Percentiles rank a stretch among this genome's conserved stretches.
Conservation (phyloP, 2,113 vertebrate genomes). For the Fregetta grallaria region DNA sequence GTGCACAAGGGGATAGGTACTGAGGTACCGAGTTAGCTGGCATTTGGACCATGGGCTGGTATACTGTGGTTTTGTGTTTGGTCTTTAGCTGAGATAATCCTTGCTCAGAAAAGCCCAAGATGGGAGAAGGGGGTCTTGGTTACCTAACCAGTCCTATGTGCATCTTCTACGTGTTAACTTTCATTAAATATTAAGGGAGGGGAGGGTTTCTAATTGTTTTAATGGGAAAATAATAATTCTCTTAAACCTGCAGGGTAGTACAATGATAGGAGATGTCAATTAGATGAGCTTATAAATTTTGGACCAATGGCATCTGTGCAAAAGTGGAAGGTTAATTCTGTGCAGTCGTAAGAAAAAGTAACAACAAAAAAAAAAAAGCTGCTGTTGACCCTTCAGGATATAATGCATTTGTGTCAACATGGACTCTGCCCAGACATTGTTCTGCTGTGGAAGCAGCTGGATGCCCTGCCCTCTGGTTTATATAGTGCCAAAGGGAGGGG, state of each 20-base stretch:
- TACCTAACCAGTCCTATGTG: background rate
- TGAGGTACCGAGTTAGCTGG: background rate
- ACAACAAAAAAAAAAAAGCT: background rate
- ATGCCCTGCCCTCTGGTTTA: constrained; percentile 60
- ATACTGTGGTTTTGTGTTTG: background rate
- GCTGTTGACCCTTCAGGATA: constrained; percentile 49
- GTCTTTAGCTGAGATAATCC: background rate
- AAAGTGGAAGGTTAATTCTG: constrained; percentile 10
- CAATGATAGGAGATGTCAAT: background rate
- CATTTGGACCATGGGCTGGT: background rate
- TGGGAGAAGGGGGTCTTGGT: background rate
- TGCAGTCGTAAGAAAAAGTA: background rate
- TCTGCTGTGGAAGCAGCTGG: constrained; percentile 70
- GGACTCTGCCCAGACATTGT: constrained; percentile 72
- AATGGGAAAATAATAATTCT: background rate
- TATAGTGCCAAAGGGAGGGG: background rate
- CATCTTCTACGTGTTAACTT: background rate
- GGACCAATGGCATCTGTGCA: background rate
- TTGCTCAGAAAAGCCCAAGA: background rate
- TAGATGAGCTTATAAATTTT: constrained; percentile 1
- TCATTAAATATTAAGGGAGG: background rate
- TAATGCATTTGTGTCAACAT: constrained; percentile 68
- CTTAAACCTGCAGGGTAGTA: background rate
- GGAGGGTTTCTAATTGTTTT: background rate
- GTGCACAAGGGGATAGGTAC: background rate